phyloP scores from a whole-genome alignment of 2,888 invertebrate genomes.

The Campoletis raptor region DNA sequence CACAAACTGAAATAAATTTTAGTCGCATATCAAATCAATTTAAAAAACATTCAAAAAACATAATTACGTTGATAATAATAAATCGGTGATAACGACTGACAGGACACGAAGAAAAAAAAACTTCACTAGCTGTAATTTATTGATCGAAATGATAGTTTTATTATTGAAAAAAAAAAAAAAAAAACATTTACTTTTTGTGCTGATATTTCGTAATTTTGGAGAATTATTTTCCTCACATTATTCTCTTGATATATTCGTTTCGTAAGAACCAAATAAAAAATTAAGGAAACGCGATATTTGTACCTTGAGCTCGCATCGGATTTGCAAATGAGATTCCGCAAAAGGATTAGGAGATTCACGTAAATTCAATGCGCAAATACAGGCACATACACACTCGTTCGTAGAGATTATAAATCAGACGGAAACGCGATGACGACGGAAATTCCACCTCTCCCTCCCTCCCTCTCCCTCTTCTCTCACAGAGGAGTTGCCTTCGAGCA shows the following conservation, averaged over 20 bases:
- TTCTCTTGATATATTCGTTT: conserved; percentile 1
- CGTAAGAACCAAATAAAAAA: background rate
- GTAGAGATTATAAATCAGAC: conserved; percentile 37
- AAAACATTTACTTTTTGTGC: too few species aligned
- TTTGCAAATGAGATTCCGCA: conserved; percentile 27
- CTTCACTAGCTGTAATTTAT: background rate
- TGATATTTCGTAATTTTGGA: background rate
- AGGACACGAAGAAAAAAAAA: background rate
- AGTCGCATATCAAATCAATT: background rate
- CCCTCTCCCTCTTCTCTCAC: background rate
- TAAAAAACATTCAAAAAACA: background rate
- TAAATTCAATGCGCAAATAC: conserved; percentile 3
- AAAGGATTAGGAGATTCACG: conserved; percentile 32
- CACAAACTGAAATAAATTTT: background rate
- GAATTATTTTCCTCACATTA: background rate
- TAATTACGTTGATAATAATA: background rate
- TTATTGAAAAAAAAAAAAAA: background rate
- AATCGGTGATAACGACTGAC: background rate
- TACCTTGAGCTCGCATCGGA: conserved; percentile 16
- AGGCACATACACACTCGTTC: background rate
- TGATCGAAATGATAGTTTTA: background rate
- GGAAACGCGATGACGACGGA: conserved; percentile 44
- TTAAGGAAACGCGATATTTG: background rate
- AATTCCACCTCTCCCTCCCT: conserved; percentile 20
- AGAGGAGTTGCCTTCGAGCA: conserved; percentile 28